Evolutionary conservation across 2,888 invertebrate species (phyloP).

Genomic region (Archips xylosteana): DNA sequence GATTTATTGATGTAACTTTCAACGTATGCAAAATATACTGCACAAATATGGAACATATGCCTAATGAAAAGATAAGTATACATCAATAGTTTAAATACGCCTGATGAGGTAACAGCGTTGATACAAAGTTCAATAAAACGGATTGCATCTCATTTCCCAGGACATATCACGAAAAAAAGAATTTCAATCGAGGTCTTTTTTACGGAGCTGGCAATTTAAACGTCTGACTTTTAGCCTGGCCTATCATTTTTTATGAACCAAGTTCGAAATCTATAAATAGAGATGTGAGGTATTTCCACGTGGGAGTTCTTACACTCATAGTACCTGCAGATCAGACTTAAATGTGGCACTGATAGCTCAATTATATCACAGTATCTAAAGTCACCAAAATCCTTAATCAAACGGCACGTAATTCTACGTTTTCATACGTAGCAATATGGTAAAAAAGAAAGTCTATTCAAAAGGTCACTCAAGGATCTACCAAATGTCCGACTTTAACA

Average conservation of each 20-base stretch:
- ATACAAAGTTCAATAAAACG: conserved; percentile 35
- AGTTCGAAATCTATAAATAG: conserved; percentile 82
- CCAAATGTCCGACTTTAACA: conserved; percentile 69
- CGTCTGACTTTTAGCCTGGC: conserved; percentile 59
- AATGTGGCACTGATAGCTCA: conserved; percentile 71
- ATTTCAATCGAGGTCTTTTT: background rate
- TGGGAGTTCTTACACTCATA: conserved; percentile 77
- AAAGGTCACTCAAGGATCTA: conserved; percentile 84
- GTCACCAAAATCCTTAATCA: conserved; percentile 55
- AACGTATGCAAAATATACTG: background rate
- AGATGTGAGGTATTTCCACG: conserved; percentile 83
- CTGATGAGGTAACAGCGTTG: conserved; percentile 39
- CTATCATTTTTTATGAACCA: conserved; percentile 74
- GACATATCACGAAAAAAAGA: background rate
- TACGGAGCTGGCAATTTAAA: conserved; percentile 37
- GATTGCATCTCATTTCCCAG: background rate
- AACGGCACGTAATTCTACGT: conserved; percentile 59
- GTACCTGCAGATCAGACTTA: conserved; percentile 75
- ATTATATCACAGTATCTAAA: conserved; percentile 73
- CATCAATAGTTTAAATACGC: conserved; percentile 26
- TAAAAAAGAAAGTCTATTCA: conserved; percentile 76
- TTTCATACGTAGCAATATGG: conserved; percentile 75
- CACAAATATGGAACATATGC: conserved; percentile 7
- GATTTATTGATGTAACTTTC: background rate
- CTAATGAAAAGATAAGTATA: conserved; percentile 3